These are phyloP conservation scores for Limnephilus rhombicus DNA, from an alignment of 2,888 invertebrate genomes.

Conservation along the genomic window DNA sequence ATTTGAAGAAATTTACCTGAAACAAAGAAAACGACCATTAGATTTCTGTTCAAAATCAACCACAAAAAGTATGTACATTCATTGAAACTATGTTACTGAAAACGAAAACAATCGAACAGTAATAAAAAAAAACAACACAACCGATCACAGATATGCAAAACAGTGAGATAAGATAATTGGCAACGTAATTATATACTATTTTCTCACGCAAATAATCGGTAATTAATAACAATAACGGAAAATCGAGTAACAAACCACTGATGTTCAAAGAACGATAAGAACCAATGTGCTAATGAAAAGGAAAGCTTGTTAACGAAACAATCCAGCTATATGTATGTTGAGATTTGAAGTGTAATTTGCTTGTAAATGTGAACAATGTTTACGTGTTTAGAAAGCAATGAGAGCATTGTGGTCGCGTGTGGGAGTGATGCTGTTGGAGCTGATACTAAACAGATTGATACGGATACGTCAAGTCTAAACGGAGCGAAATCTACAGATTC, in stretches of 20 bases:
- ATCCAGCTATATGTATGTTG: not conserved
- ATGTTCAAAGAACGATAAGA: not conserved
- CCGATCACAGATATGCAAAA: not conserved
- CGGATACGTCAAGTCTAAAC: constrained; percentile 7
- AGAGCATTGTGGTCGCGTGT: constrained; percentile 3
- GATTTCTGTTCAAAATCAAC: not conserved
- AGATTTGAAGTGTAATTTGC: not conserved
- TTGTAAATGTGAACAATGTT: constrained; percentile 19
- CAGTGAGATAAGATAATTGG: not conserved
- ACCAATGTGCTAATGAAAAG: not conserved
- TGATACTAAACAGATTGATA: constrained; percentile 27
- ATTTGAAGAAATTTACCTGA: not conserved
- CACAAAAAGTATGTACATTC: not conserved
- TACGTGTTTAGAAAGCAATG: constrained; percentile 19
- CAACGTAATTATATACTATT: not conserved
- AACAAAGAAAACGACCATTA: not conserved
- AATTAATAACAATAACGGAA: not conserved
- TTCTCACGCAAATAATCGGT: constrained; percentile 4
- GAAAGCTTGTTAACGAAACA: constrained; percentile 27
- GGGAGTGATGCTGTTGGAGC: not conserved
- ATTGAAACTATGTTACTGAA: not conserved
- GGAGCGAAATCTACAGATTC: not conserved
- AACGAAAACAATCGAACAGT: not conserved
- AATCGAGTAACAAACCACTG: not conserved
- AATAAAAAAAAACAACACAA: not conserved